A percentile compares a stretch with the other conserved stretches of the same genome.
phyloP scores from a whole-genome alignment of 1,140 invertebrate genomes.

The Procambarus virginalis region DNA sequence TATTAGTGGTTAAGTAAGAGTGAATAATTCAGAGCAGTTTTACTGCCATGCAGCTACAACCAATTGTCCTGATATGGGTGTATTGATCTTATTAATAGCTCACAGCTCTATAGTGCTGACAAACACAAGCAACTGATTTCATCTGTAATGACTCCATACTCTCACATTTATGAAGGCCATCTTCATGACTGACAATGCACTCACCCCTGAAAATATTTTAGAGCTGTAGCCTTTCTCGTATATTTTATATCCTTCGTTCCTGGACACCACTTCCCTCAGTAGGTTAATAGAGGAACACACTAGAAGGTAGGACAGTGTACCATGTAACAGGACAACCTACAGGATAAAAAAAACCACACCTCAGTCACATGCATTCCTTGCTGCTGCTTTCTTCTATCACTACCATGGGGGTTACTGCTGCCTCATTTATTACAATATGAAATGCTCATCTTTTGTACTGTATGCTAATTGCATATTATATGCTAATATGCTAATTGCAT shows the following conservation, averaged over 20 bases:
- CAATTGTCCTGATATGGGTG: conserved; percentile 1
- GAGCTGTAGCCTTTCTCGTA: conserved; percentile 61
- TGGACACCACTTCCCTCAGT: conserved; percentile 63
- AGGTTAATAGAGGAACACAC: conserved; percentile 64
- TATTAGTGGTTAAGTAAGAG: not conserved
- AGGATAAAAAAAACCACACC: conserved; percentile 38
- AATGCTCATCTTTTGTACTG: not conserved
- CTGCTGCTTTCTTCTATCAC: not conserved
- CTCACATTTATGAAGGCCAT: not conserved
- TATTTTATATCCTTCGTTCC: conserved; percentile 61
- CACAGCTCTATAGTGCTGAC: not conserved
- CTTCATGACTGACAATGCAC: conserved; percentile 7
- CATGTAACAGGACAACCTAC: conserved; percentile 64
- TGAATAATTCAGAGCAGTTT: not conserved
- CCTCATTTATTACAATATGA: not conserved
- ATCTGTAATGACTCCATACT: not conserved
- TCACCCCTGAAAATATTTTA: conserved; percentile 65
- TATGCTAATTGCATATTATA: not conserved
- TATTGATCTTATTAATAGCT: too few species aligned
- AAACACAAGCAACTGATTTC: not conserved
- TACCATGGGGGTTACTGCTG: not conserved
- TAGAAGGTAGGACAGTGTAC: conserved; percentile 61
- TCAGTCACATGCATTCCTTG: conserved; percentile 24
- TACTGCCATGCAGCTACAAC: not conserved
- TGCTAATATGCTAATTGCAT: not conserved